Evolutionary conservation across 1,140 invertebrate species (phyloP), one percentile per base, ranked within the genome.

Genomic region (Formica exsecta): DNA sequence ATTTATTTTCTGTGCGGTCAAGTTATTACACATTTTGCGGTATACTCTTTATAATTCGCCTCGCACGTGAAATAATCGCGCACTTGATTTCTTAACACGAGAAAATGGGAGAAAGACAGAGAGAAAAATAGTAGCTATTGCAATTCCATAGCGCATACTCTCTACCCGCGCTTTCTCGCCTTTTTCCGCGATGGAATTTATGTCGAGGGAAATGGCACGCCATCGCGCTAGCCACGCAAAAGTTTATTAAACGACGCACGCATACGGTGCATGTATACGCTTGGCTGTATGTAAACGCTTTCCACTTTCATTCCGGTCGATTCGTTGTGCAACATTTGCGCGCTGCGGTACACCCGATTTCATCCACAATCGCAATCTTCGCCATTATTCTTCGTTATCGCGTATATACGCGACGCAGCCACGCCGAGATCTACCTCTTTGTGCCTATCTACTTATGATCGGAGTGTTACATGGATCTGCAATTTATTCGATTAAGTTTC

Each of bases 211-310:
- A 74, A 83, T 22, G 68, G 79, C 79, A 74, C 68, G 79, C 79
- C 79, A 83, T 48, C 38, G 68, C 68, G 68, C 29, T 38, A 25
- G 54, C 79, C 79, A 74, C 54, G 68, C 79, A 41, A 83, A 57
- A 62, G 54, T 73, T 74, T 74, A 83, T 83, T 83, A 83, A 83
- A 83, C 70, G 79, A 71, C 66, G 54, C 51, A 61, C 66, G 65
- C 51, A 48, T 44, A 44, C 68, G 51, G 16, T 5, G 9, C 6
- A 41, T 29, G 19, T 16, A 36, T 41, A 9, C 19, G n/a, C 9
- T 44, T 41, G 7, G 41, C 32, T 44, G 2, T 38, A 25, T 36
- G 44, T 38, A 41, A 25, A 41, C 41, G 41, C 65, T 44, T 61
- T 32, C 16, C 32, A 41, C 13, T 57, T 71, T 73, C 13, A 73